phyloP scores from a whole-genome alignment of 1,140 invertebrate genomes.

The Neelides sp. region DNA sequence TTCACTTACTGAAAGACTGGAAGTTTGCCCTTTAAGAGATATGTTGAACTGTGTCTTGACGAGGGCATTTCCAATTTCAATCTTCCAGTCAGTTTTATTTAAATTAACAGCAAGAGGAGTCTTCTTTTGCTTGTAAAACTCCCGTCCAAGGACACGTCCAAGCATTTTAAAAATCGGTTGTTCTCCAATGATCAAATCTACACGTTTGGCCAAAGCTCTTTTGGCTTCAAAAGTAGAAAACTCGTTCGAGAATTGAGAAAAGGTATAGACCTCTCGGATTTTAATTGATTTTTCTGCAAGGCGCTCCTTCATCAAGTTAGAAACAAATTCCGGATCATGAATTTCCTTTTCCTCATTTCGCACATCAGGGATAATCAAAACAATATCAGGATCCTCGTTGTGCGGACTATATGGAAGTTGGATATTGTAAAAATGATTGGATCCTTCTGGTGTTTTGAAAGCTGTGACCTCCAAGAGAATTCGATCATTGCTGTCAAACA shows the following conservation, averaged over 20 bases:
- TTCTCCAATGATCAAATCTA: constrained; percentile 21
- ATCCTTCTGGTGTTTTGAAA: constrained; percentile 19
- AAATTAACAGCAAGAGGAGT: constrained; percentile 11
- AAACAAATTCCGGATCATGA: constrained; percentile 18
- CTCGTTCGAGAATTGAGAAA: constrained; percentile 25
- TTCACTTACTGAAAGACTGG: constrained; percentile 20
- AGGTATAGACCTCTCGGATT: constrained; percentile 24
- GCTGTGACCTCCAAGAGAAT: constrained; percentile 19
- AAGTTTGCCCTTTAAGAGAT: constrained; percentile 16
- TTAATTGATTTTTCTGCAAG: constrained; percentile 12
- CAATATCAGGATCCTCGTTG: constrained; percentile 8
- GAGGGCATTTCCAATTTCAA: constrained; percentile 12
- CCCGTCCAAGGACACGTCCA: constrained; percentile 19
- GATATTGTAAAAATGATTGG: constrained; percentile 23
- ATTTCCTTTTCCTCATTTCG: constrained; percentile 5
- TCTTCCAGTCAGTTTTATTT: constrained; percentile 7
- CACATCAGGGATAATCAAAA: constrained; percentile 21
- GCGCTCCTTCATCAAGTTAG: constrained; percentile 17
- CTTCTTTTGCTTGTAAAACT: constrained; percentile 27
- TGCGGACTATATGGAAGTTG: constrained; percentile 16
- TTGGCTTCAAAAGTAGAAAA: constrained; percentile 28
- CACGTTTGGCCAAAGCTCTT: constrained; percentile 17
- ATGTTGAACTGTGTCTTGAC: constrained; percentile 25
- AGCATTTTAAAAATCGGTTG: constrained; percentile 17
- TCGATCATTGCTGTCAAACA: constrained; percentile 19